Evolutionary conservation across 1,140 invertebrate species (phyloP).

Genomic region (Drosophila pseudoananassae): DNA sequence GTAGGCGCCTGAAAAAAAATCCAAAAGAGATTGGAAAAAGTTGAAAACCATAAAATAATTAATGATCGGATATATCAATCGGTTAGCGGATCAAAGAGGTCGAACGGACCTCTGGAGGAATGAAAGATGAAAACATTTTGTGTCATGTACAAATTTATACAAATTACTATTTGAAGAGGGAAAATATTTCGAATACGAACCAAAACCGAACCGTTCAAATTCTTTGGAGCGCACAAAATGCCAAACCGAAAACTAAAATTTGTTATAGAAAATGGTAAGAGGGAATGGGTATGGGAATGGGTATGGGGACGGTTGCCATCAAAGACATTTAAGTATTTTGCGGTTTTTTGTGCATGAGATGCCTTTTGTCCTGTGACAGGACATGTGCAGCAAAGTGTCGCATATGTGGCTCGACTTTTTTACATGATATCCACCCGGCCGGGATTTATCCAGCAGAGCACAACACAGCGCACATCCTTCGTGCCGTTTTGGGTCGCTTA

Average conservation of each 20-base stretch:
- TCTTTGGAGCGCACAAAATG: conserved; percentile 67
- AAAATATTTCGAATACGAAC: conserved; percentile 71
- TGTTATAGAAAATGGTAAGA: conserved; percentile 16
- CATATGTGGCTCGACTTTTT: conserved; percentile 51
- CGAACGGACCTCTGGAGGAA: not conserved
- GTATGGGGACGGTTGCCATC: conserved; percentile 51
- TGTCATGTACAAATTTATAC: conserved; percentile 21
- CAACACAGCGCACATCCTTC: conserved; percentile 11
- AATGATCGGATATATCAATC: conserved; percentile 77
- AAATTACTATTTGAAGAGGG: conserved; percentile 48
- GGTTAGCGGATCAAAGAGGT: conserved; percentile 46
- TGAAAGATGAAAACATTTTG: not conserved
- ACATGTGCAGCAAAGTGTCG: conserved; percentile 69
- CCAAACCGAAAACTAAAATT: conserved; percentile 61
- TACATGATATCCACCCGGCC: conserved; percentile 27
- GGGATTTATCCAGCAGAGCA: conserved; percentile 46
- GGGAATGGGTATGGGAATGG: conserved; percentile 1
- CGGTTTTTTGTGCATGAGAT: conserved; percentile 63
- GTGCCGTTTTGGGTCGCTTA: conserved; percentile 42
- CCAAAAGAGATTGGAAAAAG: conserved; percentile 39
- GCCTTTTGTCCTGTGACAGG: conserved; percentile 58
- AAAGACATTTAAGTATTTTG: conserved; percentile 81
- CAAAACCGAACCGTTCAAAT: conserved; percentile 48
- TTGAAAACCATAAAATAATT: conserved; percentile 54
- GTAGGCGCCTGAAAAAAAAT: conserved; percentile 55